A percentile compares a stretch with the other conserved stretches of the same genome.
phyloP scores from a whole-genome alignment of 2,797 vertebrate species.

The Cryptoblepharus egeriae region DNA sequence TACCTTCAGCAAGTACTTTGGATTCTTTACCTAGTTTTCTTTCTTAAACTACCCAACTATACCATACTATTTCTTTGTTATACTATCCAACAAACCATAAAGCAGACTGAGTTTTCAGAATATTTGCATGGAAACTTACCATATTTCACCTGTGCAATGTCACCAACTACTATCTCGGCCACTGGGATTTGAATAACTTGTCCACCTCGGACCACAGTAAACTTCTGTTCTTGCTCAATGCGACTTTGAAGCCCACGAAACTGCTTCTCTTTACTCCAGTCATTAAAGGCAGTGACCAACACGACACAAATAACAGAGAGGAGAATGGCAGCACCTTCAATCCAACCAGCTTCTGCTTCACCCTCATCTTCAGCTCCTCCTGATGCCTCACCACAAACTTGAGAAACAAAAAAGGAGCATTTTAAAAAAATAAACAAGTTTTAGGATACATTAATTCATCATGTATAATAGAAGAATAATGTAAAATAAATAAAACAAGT shows the following conservation, averaged over 20 bases:
- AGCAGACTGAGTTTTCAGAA: neutral
- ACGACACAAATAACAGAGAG: slow-evolving; percentile 97
- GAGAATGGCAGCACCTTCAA: slow-evolving; percentile 96
- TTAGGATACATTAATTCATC: neutral
- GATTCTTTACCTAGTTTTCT: neutral
- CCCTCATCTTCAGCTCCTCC: slow-evolving; percentile 90
- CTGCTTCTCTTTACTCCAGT: slow-evolving; percentile 99
- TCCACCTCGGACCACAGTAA: slow-evolving; percentile 90
- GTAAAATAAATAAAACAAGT: neutral
- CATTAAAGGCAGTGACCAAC: slow-evolving; percentile 97
- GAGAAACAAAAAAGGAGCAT: slow-evolving; percentile 1
- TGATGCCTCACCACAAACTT: slow-evolving; percentile 85
- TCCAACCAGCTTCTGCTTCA: slow-evolving; percentile 95
- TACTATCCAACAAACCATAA: neutral
- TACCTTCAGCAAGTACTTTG: neutral
- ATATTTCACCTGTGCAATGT: slow-evolving; percentile 97
- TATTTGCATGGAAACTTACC: slow-evolving; percentile 75
- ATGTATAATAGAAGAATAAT: neutral
- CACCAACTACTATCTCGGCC: slow-evolving; percentile 92
- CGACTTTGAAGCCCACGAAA: slow-evolving; percentile 96
- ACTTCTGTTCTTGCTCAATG: slow-evolving; percentile 98
- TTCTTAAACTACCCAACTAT: neutral
- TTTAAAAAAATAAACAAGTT: neutral
- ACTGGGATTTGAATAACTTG: slow-evolving; percentile 95
- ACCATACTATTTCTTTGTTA: neutral